phyloP scores from a whole-genome alignment of 2,888 invertebrate species.

The Nomada ferruginata region DNA sequence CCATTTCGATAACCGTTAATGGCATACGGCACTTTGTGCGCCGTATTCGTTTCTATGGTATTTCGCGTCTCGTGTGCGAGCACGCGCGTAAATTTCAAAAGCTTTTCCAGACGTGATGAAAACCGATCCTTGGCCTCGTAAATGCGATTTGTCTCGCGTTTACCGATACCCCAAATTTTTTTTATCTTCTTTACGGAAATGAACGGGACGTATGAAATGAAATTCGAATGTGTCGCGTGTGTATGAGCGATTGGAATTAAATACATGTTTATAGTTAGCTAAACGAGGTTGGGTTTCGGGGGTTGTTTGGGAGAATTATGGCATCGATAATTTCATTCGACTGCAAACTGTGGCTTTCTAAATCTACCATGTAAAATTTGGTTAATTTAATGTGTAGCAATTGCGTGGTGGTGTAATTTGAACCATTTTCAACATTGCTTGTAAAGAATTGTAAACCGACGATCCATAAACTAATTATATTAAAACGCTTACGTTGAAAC shows the following conservation, averaged over 20 bases:
- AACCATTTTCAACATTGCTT: neutral
- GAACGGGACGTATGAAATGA: neutral
- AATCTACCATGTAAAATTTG: neutral
- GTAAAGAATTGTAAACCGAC: neutral
- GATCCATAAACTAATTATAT: neutral
- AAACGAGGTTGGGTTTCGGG: too few relatives aligned
- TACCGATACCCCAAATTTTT: neutral
- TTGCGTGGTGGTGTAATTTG: neutral
- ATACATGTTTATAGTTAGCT: too few relatives aligned
- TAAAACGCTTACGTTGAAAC: neutral
- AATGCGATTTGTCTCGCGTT: constrained; percentile 4
- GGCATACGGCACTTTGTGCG: constrained; percentile 34
- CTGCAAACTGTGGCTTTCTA: too few relatives aligned
- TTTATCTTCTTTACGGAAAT: neutral
- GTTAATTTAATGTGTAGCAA: neutral
- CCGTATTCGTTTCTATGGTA: constrained; percentile 45
- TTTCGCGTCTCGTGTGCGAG: constrained; percentile 8
- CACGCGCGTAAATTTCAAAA: constrained; percentile 22
- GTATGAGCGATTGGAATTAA: too few relatives aligned
- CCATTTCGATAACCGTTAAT: constrained; percentile 66
- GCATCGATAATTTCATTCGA: too few relatives aligned
- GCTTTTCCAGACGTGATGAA: constrained; percentile 13
- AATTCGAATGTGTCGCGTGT: neutral
- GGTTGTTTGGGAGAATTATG: too few relatives aligned
- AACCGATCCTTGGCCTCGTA: constrained; percentile 23